phyloP scores from a whole-genome alignment of 2,113 vertebrate genomes.

The Aythya baeri region DNA sequence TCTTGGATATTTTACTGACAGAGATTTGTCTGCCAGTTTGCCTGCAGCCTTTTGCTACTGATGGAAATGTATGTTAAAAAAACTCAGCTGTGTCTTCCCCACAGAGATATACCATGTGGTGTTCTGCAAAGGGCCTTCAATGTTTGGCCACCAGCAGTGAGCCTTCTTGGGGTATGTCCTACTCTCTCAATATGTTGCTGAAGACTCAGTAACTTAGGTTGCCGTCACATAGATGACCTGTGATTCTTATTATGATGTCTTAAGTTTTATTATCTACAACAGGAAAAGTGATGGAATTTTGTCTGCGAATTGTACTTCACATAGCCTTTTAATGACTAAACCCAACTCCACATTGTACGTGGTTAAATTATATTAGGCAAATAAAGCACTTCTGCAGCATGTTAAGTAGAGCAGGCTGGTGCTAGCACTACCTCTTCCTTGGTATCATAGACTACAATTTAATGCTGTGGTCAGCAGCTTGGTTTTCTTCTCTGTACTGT shows the following conservation, averaged over 20 bases:
- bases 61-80: background rate
- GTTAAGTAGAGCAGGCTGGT: rapidly evolving
- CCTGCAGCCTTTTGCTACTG: background rate
- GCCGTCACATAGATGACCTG: background rate
- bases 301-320: background rate
- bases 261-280: background rate
- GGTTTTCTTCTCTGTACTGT: background rate
- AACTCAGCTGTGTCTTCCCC: background rate
- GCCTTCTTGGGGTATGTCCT: background rate
- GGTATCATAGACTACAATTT: background rate
- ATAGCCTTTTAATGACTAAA: background rate
- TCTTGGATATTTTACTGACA: background rate
- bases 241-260: background rate
- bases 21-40: background rate
- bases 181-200: background rate
- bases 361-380: background rate
- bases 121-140: background rate
- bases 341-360: background rate
- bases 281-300: background rate
- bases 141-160: background rate
- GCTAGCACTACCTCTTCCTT: background rate
- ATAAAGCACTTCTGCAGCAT: background rate
- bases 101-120: background rate
- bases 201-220: background rate
- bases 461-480: background rate